Evolutionary conservation across 2,888 invertebrate species (phyloP).

Genomic region (Xestia ashworthii): DNA sequence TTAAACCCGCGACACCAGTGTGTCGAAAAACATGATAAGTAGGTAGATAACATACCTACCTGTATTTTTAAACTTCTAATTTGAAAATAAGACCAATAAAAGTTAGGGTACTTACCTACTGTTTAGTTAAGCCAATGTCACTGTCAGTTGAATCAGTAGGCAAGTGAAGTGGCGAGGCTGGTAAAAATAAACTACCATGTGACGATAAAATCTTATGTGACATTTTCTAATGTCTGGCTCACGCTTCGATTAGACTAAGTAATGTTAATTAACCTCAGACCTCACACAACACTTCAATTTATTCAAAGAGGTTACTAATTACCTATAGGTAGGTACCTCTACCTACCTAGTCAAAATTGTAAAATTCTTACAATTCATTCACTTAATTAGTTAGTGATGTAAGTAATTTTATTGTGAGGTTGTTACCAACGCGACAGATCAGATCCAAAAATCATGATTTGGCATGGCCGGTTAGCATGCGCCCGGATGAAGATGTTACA

Average conservation of each 20-base stretch:
- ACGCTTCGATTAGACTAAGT: slow-evolving; percentile 5
- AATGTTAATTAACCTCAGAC: background rate
- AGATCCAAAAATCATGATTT: slow-evolving; percentile 3
- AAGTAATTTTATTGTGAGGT: background rate
- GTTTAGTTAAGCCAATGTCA: background rate
- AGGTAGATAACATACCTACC: background rate
- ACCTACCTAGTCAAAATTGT: slow-evolving; percentile 1
- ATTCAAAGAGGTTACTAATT: background rate
- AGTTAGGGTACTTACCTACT: background rate
- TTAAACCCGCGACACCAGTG: background rate
- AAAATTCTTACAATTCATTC: background rate
- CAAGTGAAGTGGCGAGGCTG: background rate
- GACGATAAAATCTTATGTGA: background rate
- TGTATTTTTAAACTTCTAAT: background rate
- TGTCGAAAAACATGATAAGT: background rate
- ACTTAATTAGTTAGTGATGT: background rate
- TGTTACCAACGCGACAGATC: slow-evolving; percentile 1
- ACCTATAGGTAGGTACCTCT: too few relatives aligned
- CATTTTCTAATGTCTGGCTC: background rate
- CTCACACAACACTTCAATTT: background rate
- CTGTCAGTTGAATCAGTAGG: background rate
- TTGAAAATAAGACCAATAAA: background rate
- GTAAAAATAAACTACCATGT: background rate
- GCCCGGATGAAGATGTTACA: background rate
- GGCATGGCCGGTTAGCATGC: background rate